phyloP scores from a whole-genome alignment of 2,797 vertebrate species.

The Nasua narica region DNA sequence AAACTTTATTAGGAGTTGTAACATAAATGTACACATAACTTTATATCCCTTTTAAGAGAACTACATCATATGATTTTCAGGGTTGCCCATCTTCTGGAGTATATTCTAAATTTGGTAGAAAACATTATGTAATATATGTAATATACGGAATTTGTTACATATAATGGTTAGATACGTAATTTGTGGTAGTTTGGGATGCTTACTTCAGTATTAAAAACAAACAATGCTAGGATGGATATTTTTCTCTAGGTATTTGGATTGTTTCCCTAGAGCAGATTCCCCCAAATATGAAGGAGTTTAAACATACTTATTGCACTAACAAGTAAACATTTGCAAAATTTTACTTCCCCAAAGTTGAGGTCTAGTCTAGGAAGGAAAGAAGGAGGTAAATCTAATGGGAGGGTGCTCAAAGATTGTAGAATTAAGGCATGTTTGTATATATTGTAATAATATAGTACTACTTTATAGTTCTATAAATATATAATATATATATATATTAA shows the following conservation, averaged over 20 bases:
- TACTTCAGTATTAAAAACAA: neutral
- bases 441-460: neutral
- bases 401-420: neutral
- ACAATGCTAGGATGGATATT: neutral
- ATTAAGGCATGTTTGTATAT: neutral
- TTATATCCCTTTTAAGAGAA: neutral
- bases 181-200: conserved; percentile 18
- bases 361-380: neutral
- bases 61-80: neutral
- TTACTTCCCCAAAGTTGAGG: conserved; percentile 22
- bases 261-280: neutral
- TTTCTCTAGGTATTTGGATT: conserved; percentile 36
- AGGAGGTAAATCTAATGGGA: neutral
- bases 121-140: neutral
- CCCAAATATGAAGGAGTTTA: neutral
- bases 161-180: neutral
- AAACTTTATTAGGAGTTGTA: neutral
- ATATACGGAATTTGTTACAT: neutral
- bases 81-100: conserved; percentile 10
- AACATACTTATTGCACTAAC: neutral
- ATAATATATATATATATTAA: no score
- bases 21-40: neutral
- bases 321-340: neutral
- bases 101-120: neutral
- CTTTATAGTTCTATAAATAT: no score